phyloP scores from a whole-genome alignment of 1,140 invertebrate genomes.

The Drosophila busckii region DNA sequence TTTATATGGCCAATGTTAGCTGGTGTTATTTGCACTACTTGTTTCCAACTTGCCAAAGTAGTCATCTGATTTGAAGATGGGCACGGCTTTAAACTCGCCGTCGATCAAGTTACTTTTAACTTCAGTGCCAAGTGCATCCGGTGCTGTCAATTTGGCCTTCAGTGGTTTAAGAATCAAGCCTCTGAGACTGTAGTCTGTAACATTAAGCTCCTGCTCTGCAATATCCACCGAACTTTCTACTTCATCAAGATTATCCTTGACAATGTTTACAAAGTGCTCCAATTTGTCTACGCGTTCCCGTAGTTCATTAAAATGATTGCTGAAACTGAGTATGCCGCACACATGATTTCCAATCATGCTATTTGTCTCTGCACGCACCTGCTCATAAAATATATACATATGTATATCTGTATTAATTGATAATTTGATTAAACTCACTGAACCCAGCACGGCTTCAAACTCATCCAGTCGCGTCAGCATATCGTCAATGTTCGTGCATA shows the following conservation, averaged over 20 bases:
- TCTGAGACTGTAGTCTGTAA: constrained; percentile 71
- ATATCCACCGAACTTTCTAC: constrained; percentile 63
- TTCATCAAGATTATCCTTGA: constrained; percentile 53
- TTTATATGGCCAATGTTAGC: background rate
- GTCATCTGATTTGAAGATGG: constrained; percentile 52
- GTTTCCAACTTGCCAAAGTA: constrained; percentile 40
- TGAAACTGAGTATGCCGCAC: constrained; percentile 48
- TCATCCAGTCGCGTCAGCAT: constrained; percentile 71
- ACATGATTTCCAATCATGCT: constrained; percentile 66
- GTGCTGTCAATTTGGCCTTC: constrained; percentile 37
- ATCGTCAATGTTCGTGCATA: constrained; percentile 72
- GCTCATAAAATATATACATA: background rate
- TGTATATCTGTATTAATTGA: background rate
- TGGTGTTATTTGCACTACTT: background rate
- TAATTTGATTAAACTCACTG: constrained; percentile 12
- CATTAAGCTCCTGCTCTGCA: constrained; percentile 65
- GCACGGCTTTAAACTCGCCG: constrained; percentile 53
- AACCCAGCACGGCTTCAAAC: constrained; percentile 61
- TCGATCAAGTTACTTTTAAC: constrained; percentile 44
- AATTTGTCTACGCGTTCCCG: constrained; percentile 56
- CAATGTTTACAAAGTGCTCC: constrained; percentile 55
- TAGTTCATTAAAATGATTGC: constrained; percentile 49
- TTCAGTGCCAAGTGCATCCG: constrained; percentile 10
- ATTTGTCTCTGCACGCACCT: constrained; percentile 71
- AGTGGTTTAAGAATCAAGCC: constrained; percentile 67